These are phyloP conservation scores for Indicator indicator DNA, from an alignment of 2,113 vertebrate species.

Conservation along the genomic window DNA sequence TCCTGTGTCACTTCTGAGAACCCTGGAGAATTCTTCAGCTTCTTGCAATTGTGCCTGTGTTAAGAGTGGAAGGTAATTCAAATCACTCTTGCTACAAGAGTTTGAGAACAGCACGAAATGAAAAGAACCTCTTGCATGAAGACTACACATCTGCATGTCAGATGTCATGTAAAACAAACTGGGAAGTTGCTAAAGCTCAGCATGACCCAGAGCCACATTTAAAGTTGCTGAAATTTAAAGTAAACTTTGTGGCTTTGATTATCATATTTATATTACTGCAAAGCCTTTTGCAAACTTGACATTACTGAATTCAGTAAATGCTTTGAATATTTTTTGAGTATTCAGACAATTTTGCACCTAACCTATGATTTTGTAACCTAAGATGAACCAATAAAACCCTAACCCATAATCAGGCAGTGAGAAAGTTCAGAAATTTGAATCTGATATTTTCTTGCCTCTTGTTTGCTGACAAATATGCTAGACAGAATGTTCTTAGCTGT, in stretches of 20 bases:
- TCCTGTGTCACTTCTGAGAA: background rate
- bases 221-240: background rate
- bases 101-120: background rate
- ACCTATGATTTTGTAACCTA: background rate
- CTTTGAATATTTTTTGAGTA: background rate
- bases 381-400: background rate
- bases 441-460: background rate
- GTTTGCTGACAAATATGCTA: background rate
- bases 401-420: fast-evolving
- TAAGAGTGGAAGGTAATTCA: background rate
- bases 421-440: background rate
- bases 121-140: background rate
- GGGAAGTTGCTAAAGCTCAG: background rate
- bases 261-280: background rate
- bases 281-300: background rate
- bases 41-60: background rate
- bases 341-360: background rate
- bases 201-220: background rate
- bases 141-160: background rate
- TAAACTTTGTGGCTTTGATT: background rate
- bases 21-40: background rate
- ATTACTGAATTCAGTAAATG: background rate
- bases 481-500: background rate
- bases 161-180: background rate
- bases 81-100: background rate